Evolutionary conservation across 2,888 invertebrate genomes (phyloP).

Genomic region (Lepidocyrtinus sp.): DNA sequence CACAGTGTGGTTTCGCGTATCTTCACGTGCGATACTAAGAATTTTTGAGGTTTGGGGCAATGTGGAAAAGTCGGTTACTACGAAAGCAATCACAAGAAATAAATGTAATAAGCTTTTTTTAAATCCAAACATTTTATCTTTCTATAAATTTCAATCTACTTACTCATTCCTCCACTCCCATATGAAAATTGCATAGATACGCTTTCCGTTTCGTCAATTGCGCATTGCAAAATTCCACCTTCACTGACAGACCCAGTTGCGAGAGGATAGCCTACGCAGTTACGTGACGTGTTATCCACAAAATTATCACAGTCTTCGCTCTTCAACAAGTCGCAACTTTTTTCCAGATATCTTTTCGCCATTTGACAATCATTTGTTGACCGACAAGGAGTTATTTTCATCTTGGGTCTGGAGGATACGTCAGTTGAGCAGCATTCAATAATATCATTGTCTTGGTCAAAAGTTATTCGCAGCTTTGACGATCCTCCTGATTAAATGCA

Average conservation of each 20-base stretch:
- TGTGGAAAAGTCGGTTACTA: constrained; percentile 47
- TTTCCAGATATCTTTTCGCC: constrained; percentile 40
- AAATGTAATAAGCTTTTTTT: too few species aligned
- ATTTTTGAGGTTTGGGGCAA: constrained; percentile 40
- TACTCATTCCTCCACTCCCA: constrained; percentile 51
- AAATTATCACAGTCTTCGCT: constrained; percentile 44
- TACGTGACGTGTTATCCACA: constrained; percentile 37
- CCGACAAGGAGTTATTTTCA: constrained; percentile 54
- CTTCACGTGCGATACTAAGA: constrained; percentile 51
- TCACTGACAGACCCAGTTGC: constrained; percentile 48
- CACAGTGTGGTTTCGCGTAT: constrained; percentile 26
- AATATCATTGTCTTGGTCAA: constrained; percentile 33
- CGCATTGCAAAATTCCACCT: constrained; percentile 50
- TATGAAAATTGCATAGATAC: constrained; percentile 51
- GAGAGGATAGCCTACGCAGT: constrained; percentile 44
- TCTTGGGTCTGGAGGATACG: constrained; percentile 32
- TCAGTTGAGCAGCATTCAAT: constrained; percentile 54
- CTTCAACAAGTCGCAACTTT: constrained; percentile 38
- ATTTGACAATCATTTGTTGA: constrained; percentile 59
- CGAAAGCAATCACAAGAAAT: not conserved
- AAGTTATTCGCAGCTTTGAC: constrained; percentile 32
- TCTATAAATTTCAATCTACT: not conserved
- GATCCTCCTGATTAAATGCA: constrained; percentile 36
- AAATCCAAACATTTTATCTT: not conserved
- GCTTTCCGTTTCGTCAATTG: constrained; percentile 19